Conservation (phyloP, 35 echinoderm and acorn worm genomes). For the Strongylocentrotus purpuratus region DNA sequence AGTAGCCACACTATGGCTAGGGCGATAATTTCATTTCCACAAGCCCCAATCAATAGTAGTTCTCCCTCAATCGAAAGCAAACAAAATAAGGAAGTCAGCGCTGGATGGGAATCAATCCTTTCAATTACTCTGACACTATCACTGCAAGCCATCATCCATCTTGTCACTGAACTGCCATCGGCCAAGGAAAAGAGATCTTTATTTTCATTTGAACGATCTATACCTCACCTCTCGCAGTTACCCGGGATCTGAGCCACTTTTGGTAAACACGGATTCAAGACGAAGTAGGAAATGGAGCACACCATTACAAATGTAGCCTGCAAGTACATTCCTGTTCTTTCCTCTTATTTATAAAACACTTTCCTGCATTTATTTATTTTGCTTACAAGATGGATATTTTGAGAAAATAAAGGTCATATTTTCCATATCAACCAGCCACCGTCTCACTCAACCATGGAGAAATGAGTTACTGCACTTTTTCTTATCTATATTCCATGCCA, state of each 20-base stretch:
- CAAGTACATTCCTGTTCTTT: neutral
- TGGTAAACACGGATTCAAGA: neutral
- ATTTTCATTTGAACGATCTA: neutral
- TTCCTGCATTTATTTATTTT: too few relatives aligned
- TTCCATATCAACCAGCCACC: neutral
- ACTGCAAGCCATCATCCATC: conserved; percentile 44
- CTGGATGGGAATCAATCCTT: conserved; percentile 34
- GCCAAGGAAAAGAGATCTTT: neutral
- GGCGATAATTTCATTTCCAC: conserved; percentile 39
- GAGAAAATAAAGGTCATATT: neutral
- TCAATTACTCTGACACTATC: conserved; percentile 56
- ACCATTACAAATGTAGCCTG: neutral
- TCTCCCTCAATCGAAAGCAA: conserved; percentile 21
- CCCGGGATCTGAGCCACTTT: neutral
- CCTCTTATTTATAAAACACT: neutral
- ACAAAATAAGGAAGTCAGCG: conserved; percentile 38
- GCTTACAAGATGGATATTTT: neutral
- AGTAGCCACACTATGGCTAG: neutral
- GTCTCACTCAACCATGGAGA: neutral
- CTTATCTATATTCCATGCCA: neutral
- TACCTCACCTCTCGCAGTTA: neutral
- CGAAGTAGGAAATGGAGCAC: neutral
- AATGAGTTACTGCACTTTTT: neutral
- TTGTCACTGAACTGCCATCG: conserved; percentile 17
- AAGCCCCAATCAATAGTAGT: conserved; percentile 31